These are phyloP conservation scores for Orthonychiurus folsomi DNA, from an alignment of 2,888 invertebrate species.

Conservation along the genomic window DNA sequence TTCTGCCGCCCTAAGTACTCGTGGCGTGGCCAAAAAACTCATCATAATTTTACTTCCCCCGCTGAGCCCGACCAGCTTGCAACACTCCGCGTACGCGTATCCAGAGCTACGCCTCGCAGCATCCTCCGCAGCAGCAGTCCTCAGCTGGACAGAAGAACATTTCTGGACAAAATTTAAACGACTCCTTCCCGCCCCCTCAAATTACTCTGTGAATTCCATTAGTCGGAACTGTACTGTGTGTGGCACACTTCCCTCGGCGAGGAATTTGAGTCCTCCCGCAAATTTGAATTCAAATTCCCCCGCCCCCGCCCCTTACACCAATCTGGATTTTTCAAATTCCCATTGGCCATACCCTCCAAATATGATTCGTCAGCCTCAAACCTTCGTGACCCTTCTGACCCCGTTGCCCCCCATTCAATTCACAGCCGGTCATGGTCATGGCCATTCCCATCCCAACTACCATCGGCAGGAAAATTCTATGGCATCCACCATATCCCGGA, in stretches of 20 bases:
- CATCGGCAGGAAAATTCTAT: constrained; percentile 31
- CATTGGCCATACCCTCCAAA: background rate
- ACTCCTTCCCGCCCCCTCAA: constrained; percentile 6
- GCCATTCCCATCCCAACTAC: constrained; percentile 14
- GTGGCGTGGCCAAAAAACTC: constrained; percentile 6
- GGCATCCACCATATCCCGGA: constrained; percentile 27
- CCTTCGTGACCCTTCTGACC: background rate
- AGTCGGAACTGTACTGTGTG: background rate
- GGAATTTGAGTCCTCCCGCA: too few relatives aligned
- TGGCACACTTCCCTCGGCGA: background rate
- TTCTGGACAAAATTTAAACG: constrained; percentile 9
- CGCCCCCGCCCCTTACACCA: too few relatives aligned
- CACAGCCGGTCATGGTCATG: constrained; percentile 10
- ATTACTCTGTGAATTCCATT: background rate
- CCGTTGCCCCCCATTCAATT: background rate
- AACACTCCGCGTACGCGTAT: background rate
- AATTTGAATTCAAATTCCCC: too few relatives aligned
- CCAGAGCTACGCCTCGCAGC: background rate
- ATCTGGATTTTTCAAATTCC: background rate
- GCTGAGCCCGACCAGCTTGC: background rate
- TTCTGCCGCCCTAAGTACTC: background rate
- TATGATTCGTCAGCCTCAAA: too few relatives aligned
- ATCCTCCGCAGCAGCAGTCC: background rate
- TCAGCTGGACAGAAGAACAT: constrained; percentile 10
- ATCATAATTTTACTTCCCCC: constrained; percentile 14